Percentiles rank a stretch among this genome's conserved stretches.
Evolutionary conservation across 2,888 invertebrate species (phyloP).

Genomic region (Acanthopleura granulata): DNA sequence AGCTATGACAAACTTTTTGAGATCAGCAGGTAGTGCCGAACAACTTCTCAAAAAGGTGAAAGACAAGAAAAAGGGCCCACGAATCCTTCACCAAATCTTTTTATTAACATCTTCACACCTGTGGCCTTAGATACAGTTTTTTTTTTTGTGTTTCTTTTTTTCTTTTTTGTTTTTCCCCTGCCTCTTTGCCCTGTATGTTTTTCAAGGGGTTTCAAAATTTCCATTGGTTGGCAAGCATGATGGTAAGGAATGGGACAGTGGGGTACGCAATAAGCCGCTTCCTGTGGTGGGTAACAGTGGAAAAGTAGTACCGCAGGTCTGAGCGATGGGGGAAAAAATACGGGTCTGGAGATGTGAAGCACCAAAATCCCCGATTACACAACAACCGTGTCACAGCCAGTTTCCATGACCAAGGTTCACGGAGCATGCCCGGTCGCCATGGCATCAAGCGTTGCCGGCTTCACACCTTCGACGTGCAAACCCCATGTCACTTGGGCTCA

Average conservation of each 20-base stretch:
- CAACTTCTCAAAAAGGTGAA: conserved; percentile 7
- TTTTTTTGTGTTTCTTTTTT: background rate
- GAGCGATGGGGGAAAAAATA: background rate
- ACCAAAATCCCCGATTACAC: conserved; percentile 17
- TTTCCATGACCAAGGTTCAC: background rate
- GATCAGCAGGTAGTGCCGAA: conserved; percentile 1
- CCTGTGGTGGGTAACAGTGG: background rate
- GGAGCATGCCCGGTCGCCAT: conserved; percentile 3
- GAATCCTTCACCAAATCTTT: conserved; percentile 8
- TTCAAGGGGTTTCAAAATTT: background rate
- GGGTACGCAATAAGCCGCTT: conserved; percentile 3
- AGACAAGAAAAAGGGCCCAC: conserved; percentile 2
- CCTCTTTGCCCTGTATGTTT: background rate
- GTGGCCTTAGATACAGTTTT: background rate
- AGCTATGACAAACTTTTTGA: background rate
- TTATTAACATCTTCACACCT: background rate
- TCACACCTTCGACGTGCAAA: conserved; percentile 8
- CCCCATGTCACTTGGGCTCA: background rate
- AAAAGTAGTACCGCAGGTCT: background rate
- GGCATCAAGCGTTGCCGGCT: conserved; percentile 3
- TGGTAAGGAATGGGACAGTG: conserved; percentile 1
- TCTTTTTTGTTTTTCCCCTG: background rate
- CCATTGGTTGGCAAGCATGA: background rate
- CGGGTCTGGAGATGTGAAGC: background rate
- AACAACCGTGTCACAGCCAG: background rate